Evolutionary conservation across 1,140 invertebrate genomes (phyloP), one percentile per base, ranked within the genome.

Genomic region (Lordiphosa collinella): DNA sequence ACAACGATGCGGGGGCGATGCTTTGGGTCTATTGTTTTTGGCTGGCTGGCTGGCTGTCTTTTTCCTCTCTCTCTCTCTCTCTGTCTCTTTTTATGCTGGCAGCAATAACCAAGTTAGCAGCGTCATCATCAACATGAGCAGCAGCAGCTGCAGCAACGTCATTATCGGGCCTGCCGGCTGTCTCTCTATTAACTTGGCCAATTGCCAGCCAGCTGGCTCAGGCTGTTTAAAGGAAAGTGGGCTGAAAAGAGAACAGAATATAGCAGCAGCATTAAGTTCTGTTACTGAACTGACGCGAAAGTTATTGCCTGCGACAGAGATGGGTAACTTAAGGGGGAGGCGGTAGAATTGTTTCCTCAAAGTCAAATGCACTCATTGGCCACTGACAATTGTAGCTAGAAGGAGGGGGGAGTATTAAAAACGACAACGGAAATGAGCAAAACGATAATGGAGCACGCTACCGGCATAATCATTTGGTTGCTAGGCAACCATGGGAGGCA

Each of bases 161-260:
- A 84, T 84, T 69, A 78, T 84, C 72, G 67, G 55, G 50, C 56
- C 57, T 53, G 34, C 65, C 51, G 53, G 51, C 66, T 72, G 55
- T 84, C 69, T 72, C 59, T 84, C 69, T 84, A 84, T 84, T 84
- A 78, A 84, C 72, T 84, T 84, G 78, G 78, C 78, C 78, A 84
- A 84, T 84, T 84, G 78, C 78, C 78, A 84, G 67, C 38, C 36
- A 49, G 43, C 60, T 64, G 44, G 58, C 53, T 54, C 53, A 49
- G 34, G 49, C 44, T 8, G 16, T 49, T 35, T 35, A 34, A 18
- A 34, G 29, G 48, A 65, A 36, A 49, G 52, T 48, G 52, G 62
- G 14, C 73, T 78, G 73, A n/a, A 72, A 72, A 65, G 32, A 67
- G 37, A n/a, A n/a, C 34, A 62, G 52, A 40, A 44, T 13, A 57